Base-by-base conservation (phyloP, 2,888 invertebrate species). In the Autographa gamma region DNA sequence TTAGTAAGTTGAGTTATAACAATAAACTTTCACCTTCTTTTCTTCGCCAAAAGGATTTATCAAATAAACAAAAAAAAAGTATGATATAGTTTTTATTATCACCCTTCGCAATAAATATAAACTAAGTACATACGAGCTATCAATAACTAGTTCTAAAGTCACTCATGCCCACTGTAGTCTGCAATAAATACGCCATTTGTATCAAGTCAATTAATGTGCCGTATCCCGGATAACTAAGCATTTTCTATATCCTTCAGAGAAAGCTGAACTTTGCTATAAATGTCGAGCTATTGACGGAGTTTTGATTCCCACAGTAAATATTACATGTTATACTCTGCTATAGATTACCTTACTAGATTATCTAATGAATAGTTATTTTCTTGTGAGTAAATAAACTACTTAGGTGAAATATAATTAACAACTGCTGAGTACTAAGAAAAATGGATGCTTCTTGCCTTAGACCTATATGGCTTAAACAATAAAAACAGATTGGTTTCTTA, bases 201-300 rank as follows among this genome's bases (percentile, higher is more conserved):
- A 16, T 38, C 52, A 60, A 4, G 48, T 25, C 48, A n/a, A 58
- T 16, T 79, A 76, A 76, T 66, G 13, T n/a, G 63, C 69, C 19
- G 79, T 58, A 76, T 76, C 76, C 75, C 79, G 76, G 79, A 79
- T 56, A 74, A 74, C 32, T 60, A 48, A 32, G 34, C 63, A 63
- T 69, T 69, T 79, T 73, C 56, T 60, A 62, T 76, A 59, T 74
- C 79, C 56, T 61, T 69, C 32, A 16, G 79, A 62, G 76, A 76
- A 76, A 76, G 76, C 66, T 76, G 59, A 66, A 73, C 79, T 66
- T 34, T 78, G 18, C 77, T 73, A 54, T 66, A 68, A 63, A 66
- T 68, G 54, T 56, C 13, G 54, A 56, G 1, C 54, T 13, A 56
- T 56, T 56, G 54, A 56, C 19, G 19, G 54, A 56, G 54, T 2